Evolutionary conservation across 2,797 vertebrate genomes (phyloP).

Genomic region (Spondyliosoma cantharus): DNA sequence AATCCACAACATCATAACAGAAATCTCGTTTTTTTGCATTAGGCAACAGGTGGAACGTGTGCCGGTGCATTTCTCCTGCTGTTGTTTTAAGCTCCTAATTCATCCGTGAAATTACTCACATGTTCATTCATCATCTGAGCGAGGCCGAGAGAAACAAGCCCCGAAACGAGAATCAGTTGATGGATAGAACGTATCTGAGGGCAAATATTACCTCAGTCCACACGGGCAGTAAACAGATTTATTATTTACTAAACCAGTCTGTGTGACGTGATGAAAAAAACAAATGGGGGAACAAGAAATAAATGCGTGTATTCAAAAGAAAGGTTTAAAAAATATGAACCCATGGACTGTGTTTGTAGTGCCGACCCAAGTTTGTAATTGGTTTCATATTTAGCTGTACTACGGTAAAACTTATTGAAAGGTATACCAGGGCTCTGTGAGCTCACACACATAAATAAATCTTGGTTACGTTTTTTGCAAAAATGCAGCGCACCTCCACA

Average conservation of each 20-base stretch:
- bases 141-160: slow-evolving; percentile 60
- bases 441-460: slow-evolving; percentile 81
- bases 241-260: slow-evolving; percentile 75
- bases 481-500: slow-evolving; percentile 64
- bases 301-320: slow-evolving; percentile 52
- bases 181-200: slow-evolving; percentile 75
- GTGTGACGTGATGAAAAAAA: slow-evolving; percentile 71
- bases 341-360: slow-evolving; percentile 66
- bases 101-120: slow-evolving; percentile 84
- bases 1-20: slow-evolving; percentile 63
- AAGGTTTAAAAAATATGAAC: slow-evolving; percentile 35
- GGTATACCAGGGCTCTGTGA: slow-evolving; percentile 71
- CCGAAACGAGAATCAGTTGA: slow-evolving; percentile 70
- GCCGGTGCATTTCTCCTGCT: slow-evolving; percentile 71
- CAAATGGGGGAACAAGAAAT: slow-evolving; percentile 56
- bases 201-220: slow-evolving; percentile 74
- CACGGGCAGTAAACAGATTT: slow-evolving; percentile 75
- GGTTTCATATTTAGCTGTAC: slow-evolving; percentile 80
- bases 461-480: slow-evolving; percentile 77
- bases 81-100: slow-evolving; percentile 82
- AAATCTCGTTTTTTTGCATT: slow-evolving; percentile 46
- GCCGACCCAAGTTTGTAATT: slow-evolving; percentile 76
- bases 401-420: slow-evolving; percentile 78
- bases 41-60: slow-evolving; percentile 80
- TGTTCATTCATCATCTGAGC: slow-evolving; percentile 82